phyloP scores from a whole-genome alignment of 2,113 vertebrate genomes.

The Noturus placidus region DNA sequence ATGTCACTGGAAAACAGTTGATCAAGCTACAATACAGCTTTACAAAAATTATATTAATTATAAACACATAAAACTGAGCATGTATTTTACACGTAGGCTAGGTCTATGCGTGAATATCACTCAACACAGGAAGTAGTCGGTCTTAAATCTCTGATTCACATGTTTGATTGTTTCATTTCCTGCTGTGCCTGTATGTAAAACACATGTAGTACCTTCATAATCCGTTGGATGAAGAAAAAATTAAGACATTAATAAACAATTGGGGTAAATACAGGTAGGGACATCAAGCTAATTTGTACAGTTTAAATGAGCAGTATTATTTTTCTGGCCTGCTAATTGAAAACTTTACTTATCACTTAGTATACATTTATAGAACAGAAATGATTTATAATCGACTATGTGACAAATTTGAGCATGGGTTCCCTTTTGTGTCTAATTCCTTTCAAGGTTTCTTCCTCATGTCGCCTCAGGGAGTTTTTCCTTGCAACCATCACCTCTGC shows the following conservation, averaged over 20 bases:
- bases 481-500: too few relatives aligned
- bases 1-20: background rate
- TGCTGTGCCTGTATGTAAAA: background rate
- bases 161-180: background rate
- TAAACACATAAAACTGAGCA: background rate
- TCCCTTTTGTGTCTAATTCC: background rate
- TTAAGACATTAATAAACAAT: background rate
- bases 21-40: background rate
- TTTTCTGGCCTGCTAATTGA: background rate
- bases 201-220: background rate
- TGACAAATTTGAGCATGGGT: background rate
- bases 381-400: background rate
- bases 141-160: background rate
- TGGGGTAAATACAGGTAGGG: background rate
- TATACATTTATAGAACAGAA: too few relatives aligned
- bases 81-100: background rate
- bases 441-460: too few relatives aligned
- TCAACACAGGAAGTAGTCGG: background rate
- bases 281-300: background rate
- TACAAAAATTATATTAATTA: background rate
- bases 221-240: background rate
- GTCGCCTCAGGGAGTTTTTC: too few relatives aligned
- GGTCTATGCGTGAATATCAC: background rate
- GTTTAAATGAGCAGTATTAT: background rate
- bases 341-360: background rate